Evolutionary conservation across 2,888 invertebrate species (phyloP).

Genomic region (Trachelus troglodyta): DNA sequence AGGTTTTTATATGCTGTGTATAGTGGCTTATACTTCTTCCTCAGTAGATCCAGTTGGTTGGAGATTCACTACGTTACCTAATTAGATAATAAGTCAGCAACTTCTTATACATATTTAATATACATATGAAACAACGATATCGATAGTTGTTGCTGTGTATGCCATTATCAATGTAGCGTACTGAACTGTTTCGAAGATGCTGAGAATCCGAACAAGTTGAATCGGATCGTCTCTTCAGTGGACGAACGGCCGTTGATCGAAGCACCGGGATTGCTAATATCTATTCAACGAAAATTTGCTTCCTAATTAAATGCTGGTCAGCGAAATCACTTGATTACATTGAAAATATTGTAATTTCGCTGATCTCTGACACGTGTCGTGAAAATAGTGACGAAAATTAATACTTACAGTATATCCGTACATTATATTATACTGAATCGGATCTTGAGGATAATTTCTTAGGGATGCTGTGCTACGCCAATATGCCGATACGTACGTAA

Average conservation of each 20-base stretch:
- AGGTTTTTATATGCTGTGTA: neutral
- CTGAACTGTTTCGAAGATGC: constrained; percentile 32
- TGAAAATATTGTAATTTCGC: neutral
- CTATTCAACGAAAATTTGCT: neutral
- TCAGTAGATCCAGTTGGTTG: neutral
- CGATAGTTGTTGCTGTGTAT: constrained; percentile 23
- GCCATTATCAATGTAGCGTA: constrained; percentile 35
- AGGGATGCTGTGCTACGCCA: neutral
- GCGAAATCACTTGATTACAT: neutral
- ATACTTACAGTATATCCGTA: neutral
- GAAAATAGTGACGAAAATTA: neutral
- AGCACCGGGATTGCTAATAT: constrained; percentile 5
- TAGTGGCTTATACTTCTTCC: neutral
- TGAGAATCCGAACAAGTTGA: constrained; percentile 4
- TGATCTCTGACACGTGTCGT: neutral
- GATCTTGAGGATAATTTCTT: neutral
- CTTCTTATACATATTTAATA: constrained; percentile 16
- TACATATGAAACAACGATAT: constrained; percentile 24
- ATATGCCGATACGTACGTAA: neutral
- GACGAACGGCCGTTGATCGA: constrained; percentile 26
- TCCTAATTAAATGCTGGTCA: neutral
- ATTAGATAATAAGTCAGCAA: constrained; percentile 45
- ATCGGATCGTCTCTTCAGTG: constrained; percentile 30
- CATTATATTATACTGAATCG: neutral
- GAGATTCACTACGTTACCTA: constrained; percentile 36